Evolutionary conservation across 2,797 vertebrate species (phyloP).

Genomic region (Hypotaenidia okinawae): DNA sequence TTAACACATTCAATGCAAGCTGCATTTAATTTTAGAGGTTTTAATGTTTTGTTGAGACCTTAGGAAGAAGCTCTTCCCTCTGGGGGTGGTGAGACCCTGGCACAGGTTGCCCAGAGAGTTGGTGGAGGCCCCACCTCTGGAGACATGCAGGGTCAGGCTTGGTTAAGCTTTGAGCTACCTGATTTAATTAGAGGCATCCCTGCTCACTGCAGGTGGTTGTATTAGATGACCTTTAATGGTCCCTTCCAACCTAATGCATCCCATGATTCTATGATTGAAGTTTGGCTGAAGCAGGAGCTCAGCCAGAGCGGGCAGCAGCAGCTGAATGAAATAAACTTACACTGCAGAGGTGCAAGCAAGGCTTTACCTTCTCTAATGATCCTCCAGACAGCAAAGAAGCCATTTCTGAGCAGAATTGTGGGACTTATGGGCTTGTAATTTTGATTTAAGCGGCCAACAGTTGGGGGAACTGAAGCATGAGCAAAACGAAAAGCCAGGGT

Average conservation of each 20-base stretch:
- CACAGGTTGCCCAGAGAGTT: too few species aligned
- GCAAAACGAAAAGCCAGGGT: conserved; percentile 90
- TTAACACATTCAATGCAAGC: background rate
- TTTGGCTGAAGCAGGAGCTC: background rate
- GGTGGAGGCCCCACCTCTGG: too few species aligned
- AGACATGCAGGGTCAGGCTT: too few species aligned
- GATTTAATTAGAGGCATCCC: too few species aligned
- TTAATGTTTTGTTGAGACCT: too few species aligned
- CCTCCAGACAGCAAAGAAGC: conserved; percentile 88
- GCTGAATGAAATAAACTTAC: background rate
- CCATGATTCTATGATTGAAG: background rate
- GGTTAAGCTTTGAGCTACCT: too few species aligned
- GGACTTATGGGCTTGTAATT: conserved; percentile 69
- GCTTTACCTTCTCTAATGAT: conserved; percentile 80
- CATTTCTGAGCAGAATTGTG: conserved; percentile 75
- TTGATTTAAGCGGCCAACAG: conserved; percentile 76
- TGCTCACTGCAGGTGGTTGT: too few species aligned
- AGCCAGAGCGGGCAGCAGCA: background rate
- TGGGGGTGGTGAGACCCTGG: too few species aligned
- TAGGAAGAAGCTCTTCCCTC: too few species aligned
- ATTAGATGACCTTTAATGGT: too few species aligned
- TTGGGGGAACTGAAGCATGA: conserved; percentile 84
- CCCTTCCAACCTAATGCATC: too few species aligned
- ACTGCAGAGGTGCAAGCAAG: background rate
- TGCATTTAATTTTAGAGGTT: background rate